Conservation (phyloP, 2,113 vertebrate genomes). For the Enhydra lutris region DNA sequence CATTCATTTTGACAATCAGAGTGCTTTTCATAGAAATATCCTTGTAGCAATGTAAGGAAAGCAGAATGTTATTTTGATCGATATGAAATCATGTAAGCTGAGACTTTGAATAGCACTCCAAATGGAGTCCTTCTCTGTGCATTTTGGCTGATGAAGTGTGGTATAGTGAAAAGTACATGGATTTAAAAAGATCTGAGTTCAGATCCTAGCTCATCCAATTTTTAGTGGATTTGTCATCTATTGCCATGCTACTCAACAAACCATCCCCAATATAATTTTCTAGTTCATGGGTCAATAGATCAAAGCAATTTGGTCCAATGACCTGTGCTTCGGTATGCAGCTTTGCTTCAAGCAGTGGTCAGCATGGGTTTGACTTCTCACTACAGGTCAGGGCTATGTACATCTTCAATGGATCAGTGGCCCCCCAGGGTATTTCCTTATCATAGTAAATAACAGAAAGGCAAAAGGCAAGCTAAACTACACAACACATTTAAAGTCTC, state of each 20-base stretch:
- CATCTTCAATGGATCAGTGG: not conserved
- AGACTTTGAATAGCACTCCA: constrained; percentile 3
- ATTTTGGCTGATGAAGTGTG: not conserved
- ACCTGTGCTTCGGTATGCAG: not conserved
- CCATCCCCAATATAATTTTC: not conserved
- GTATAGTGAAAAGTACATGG: not conserved
- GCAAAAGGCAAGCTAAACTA: not conserved
- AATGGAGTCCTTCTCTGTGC: not conserved
- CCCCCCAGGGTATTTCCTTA: not conserved
- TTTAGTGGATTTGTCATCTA: not conserved
- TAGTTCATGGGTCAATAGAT: not conserved
- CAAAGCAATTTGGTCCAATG: not conserved
- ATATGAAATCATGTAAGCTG: not conserved
- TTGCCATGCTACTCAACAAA: not conserved
- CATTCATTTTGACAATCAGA: not conserved
- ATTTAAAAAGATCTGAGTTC: not conserved
- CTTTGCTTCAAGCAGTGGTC: not conserved
- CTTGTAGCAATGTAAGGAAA: not conserved
- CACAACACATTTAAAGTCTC: not conserved
- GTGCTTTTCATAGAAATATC: constrained; percentile 3
- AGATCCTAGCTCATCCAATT: not conserved
- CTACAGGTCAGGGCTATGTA: not conserved
- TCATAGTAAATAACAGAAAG: not conserved
- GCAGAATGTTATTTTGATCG: not conserved
- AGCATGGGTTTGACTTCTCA: not conserved